Percentiles rank a stretch among this genome's conserved stretches.
Evolutionary conservation across 1,140 invertebrate species (phyloP).

Genomic region (Zaprionus ghesquierei): DNA sequence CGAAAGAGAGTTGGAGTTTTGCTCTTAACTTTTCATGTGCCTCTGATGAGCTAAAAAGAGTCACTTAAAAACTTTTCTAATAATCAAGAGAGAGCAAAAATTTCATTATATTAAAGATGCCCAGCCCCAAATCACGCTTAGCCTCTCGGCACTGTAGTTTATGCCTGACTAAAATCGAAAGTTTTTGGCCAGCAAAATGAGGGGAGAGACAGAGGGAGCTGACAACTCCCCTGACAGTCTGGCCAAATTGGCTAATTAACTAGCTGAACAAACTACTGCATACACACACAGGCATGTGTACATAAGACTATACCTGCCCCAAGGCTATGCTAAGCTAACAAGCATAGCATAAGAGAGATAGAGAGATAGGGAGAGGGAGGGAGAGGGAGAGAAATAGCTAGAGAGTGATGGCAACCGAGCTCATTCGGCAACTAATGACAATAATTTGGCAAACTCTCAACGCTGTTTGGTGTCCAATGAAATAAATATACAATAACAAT

Average conservation of each 20-base stretch:
- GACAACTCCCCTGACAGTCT: slow-evolving; percentile 27
- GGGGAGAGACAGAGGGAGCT: not conserved
- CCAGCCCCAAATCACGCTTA: slow-evolving; percentile 36
- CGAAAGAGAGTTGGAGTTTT: not conserved
- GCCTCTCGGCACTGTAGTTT: slow-evolving; percentile 38
- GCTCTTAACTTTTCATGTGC: not conserved
- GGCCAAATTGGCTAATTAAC: slow-evolving; percentile 72
- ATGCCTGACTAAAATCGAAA: slow-evolving; percentile 58
- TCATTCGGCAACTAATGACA: slow-evolving; percentile 70
- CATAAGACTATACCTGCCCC: slow-evolving; percentile 23
- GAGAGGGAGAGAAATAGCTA: too few relatives aligned
- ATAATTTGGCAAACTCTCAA: slow-evolving; percentile 75
- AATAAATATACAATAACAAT: slow-evolving; percentile 73
- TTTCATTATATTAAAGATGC: slow-evolving; percentile 36
- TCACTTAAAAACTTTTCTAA: not conserved
- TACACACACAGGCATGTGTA: slow-evolving; percentile 7
- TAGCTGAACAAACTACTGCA: slow-evolving; percentile 38
- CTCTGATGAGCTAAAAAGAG: not conserved
- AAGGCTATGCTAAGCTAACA: slow-evolving; percentile 42
- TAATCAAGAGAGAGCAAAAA: not conserved
- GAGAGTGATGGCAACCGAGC: too few relatives aligned
- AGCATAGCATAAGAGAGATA: slow-evolving; percentile 15
- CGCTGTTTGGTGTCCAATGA: slow-evolving; percentile 65
- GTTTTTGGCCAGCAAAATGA: slow-evolving; percentile 9
- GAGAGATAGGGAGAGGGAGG: not conserved